A percentile compares a stretch with the other conserved stretches of the same genome.
These are phyloP conservation scores for Drosophila ezoana DNA, from an alignment of 2,888 invertebrate species.

Conservation along the genomic window DNA sequence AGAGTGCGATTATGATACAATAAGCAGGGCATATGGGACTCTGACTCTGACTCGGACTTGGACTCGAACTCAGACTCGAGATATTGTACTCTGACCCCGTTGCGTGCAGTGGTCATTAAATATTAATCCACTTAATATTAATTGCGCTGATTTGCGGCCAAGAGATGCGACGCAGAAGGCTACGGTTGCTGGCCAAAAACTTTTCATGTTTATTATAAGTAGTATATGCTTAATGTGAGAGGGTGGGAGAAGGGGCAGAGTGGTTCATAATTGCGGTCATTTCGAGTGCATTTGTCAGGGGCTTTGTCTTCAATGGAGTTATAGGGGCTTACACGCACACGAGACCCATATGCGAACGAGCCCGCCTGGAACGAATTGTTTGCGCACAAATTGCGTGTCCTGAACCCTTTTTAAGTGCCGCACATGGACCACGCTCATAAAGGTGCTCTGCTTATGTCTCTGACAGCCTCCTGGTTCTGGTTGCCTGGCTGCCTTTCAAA, in stretches of 20 bases:
- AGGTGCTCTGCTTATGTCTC: constrained; percentile 28
- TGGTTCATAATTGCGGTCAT: constrained; percentile 81
- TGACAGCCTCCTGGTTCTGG: constrained; percentile 2
- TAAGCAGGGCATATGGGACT: constrained; percentile 35
- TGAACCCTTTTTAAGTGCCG: constrained; percentile 61
- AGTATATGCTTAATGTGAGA: constrained; percentile 1
- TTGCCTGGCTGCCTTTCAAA: constrained; percentile 23
- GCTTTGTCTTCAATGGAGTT: constrained; percentile 38
- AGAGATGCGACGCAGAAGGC: constrained; percentile 19
- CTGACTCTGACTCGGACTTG: constrained; percentile 5
- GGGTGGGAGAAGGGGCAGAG: constrained; percentile 23
- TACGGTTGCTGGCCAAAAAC: constrained; percentile 10
- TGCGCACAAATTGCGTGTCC: constrained; percentile 51
- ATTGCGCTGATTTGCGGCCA: constrained; percentile 79
- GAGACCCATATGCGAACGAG: constrained; percentile 12
- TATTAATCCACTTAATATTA: constrained; percentile 84
- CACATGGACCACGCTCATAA: constrained; percentile 55
- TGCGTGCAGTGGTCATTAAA: constrained; percentile 80
- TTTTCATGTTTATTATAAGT: constrained; percentile 26
- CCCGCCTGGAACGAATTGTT: constrained; percentile 54
- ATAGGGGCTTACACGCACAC: constrained; percentile 15
- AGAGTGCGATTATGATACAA: constrained; percentile 63
- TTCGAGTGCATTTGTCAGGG: constrained; percentile 68
- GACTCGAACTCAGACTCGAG: neutral
- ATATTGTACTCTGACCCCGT: constrained; percentile 12